Evolutionary conservation across 2,113 vertebrate genomes (phyloP), one percentile per base, ranked within the genome.

Genomic region (Bos indicus): DNA sequence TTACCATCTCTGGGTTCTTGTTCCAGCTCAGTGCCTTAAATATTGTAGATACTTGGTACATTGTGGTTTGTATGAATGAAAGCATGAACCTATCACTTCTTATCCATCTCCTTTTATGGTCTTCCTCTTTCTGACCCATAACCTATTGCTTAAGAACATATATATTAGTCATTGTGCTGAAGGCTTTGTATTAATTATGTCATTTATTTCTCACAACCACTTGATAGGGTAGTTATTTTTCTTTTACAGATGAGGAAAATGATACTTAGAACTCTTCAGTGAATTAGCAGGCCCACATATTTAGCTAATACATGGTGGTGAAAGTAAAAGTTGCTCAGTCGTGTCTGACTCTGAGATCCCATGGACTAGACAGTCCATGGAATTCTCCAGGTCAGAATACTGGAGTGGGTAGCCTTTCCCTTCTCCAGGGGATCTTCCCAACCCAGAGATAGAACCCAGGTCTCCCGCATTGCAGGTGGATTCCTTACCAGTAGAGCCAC

Each of bases 161-260:
- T 25, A 23, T 43, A 57, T 90, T 57, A 54, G 71, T 56, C 33
- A 59, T 54, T 86, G 52, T 48, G 14, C 33, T 84, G 54, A 96
- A 57, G 57, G 28, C 57, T 36, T 91, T 88, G 25, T 91, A 90
- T 85, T 59, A 16, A 48, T 90, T 60, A 46, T 36, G 57, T 96
- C 28, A 81, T 40, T 91, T 88, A 40, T 88, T 87, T 90, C 62
- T 77, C 59, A 81, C 30, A 90, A 33, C 54, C n/a, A 56, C 15
- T 56, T 51, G 54, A 82, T 36, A 48, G 23, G n/a, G 11, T 80
- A 54, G 40, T 94, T 91, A 60, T 81, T 92, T 85, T 40, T 88
- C 77, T 81, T 81, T 91, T 94, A 91, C 12, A 83, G n/a, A 40
- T 89, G 23, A 93, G 12, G 56, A 85, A 95, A 95, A 91, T 90